Base-by-base conservation (phyloP, 2,888 invertebrate genomes). In the Cordylochernes scorpioides region DNA sequence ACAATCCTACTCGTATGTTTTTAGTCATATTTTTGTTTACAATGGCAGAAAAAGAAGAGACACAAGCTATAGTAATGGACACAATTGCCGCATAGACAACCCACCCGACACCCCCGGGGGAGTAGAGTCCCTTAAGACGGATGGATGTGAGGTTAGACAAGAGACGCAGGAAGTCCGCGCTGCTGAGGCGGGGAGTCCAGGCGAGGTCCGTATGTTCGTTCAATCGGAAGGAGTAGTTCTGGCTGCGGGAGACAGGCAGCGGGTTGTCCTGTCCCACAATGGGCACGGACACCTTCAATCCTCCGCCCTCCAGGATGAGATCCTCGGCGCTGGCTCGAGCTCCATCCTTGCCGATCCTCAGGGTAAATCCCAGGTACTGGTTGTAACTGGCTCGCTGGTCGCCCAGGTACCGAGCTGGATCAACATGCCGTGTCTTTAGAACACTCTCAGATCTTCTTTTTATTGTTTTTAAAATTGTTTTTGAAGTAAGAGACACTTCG, bases 301-400 rank as follows among this genome's bases (percentile, higher is more conserved):
- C 70, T 4, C 70, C 68, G 8, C 91, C 84, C 55, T 91, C 84
- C 2, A 97, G 55, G 27, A 91, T 68, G 21, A 97, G 62, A 51
- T 97, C 97, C 19, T 71, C 66, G 1, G 73, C 65, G 1, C 75
- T 72, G 0, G 80, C 71, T 26, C 71, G 68, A 0, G 80, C 70
- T 6, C 71, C 66, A 26, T 63, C 63, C 48, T 84, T 78, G 0
- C 74, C 75, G 15, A 84, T 68, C 28, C 75, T 65, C 25, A 97
- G 56, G 12, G 67, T 71, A 52, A 97, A 97, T 35, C 70, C 67
- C 27, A 97, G 53, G 39, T 77, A 65, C 44, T 84, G 84, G 55
- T 94, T 91, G 58, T 97, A 97, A 2, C 86, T 80, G 28, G 75
- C 71, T 30, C 82, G 59, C 49, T 84, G 84, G 49, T 91, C 80